phyloP scores from a whole-genome alignment of 2,113 vertebrate genomes.

The Rhodinocichla rosea region DNA sequence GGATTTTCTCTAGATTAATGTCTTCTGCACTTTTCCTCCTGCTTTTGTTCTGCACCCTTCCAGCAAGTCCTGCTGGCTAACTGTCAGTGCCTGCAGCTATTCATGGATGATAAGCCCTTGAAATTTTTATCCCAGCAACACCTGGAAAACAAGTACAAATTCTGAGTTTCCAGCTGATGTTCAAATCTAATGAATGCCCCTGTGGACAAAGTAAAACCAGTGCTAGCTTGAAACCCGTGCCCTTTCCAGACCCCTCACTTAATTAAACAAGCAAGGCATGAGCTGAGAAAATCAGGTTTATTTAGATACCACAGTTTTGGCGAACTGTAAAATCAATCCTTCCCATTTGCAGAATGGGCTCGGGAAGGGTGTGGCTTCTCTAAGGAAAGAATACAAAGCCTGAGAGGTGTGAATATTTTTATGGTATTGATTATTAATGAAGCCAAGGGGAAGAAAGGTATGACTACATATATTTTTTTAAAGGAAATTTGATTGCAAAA shows the following conservation, averaged over 20 bases:
- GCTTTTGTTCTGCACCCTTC: neutral
- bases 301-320: neutral
- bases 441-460: neutral
- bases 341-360: neutral
- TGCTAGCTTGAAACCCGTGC: neutral
- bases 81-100: neutral
- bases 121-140: neutral
- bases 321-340: neutral
- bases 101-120: neutral
- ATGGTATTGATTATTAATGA: slow-evolving; percentile 33
- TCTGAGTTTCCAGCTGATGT: neutral
- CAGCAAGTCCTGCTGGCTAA: neutral
- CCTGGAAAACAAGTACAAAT: neutral
- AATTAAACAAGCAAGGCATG: neutral
- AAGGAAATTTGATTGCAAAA: neutral
- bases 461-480: neutral
- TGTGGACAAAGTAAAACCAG: neutral
- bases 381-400: slow-evolving; percentile 15
- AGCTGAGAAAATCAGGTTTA: neutral
- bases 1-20: slow-evolving; percentile 47
- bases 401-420: slow-evolving; percentile 29
- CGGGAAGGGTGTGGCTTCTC: neutral
- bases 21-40: neutral
- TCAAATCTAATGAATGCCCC: neutral
- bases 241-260: neutral